Conservation (phyloP, 2,888 invertebrate genomes). For the Platycheirus albimanus region DNA sequence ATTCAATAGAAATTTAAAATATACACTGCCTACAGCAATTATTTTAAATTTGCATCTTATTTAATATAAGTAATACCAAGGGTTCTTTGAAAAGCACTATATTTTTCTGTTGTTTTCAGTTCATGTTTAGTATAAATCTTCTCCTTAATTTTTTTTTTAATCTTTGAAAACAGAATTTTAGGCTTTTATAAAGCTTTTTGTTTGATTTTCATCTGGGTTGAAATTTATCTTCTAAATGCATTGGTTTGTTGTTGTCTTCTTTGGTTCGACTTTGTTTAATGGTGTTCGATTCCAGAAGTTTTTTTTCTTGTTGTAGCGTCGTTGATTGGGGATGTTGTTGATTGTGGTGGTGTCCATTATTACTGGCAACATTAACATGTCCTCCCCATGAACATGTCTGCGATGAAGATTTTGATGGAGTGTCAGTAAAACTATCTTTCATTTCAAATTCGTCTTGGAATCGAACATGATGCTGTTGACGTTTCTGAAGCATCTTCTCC, state of each 20-base stretch:
- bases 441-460: conserved; percentile 63
- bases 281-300: conserved; percentile 73
- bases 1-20: too few relatives aligned
- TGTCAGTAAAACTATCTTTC: conserved; percentile 66
- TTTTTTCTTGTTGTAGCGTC: conserved; percentile 56
- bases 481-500: conserved; percentile 61
- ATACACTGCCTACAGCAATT: too few relatives aligned
- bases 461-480: conserved; percentile 70
- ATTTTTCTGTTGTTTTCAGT: too few relatives aligned
- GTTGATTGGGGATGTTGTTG: conserved; percentile 18
- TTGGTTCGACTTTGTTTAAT: conserved; percentile 60
- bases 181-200: too few relatives aligned
- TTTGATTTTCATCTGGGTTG: too few relatives aligned
- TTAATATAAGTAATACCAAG: too few relatives aligned
- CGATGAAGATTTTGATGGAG: conserved; percentile 70
- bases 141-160: too few relatives aligned
- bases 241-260: conserved; percentile 60
- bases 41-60: too few relatives aligned
- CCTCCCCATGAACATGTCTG: conserved; percentile 68
- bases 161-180: too few relatives aligned
- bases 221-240: conserved; percentile 70
- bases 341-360: conserved; percentile 16
- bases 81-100: too few relatives aligned
- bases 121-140: too few relatives aligned
- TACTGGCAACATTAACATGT: conserved; percentile 6